Conservation (phyloP, 2,113 vertebrate genomes). For the Thunnus maccoyii region DNA sequence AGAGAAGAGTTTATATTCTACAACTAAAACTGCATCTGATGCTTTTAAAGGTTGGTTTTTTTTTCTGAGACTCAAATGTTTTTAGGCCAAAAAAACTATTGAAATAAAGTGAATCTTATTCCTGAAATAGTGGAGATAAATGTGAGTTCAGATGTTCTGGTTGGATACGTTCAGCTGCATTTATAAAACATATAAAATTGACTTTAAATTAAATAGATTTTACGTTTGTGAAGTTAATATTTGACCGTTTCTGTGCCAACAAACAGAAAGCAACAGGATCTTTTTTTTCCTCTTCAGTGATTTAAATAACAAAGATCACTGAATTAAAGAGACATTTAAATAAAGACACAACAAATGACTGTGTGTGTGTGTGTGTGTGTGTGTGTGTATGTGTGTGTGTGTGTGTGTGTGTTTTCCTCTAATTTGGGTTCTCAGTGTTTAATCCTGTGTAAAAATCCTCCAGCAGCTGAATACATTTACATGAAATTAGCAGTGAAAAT, state of each 20-base stretch:
- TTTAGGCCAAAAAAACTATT: too few relatives aligned
- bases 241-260: background rate
- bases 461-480: constrained; percentile 51
- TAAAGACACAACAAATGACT: too few relatives aligned
- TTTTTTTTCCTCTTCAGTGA: background rate
- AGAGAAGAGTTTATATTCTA: too few relatives aligned
- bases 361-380: background rate
- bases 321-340: background rate
- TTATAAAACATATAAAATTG: constrained; percentile 26
- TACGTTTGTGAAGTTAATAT: constrained; percentile 23
- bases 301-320: background rate
- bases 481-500: constrained; percentile 27
- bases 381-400: background rate
- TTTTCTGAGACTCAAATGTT: too few relatives aligned
- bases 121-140: too few relatives aligned
- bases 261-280: background rate
- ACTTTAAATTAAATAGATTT: background rate
- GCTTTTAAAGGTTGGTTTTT: too few relatives aligned
- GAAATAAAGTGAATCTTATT: too few relatives aligned
- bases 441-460: constrained; percentile 18
- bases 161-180: too few relatives aligned
- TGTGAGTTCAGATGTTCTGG: too few relatives aligned
- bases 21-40: too few relatives aligned
- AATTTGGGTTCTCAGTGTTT: constrained; percentile 11
- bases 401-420: background rate